Base-by-base conservation (phyloP, 2,888 invertebrate species). In the Eubasilissa splendida region DNA sequence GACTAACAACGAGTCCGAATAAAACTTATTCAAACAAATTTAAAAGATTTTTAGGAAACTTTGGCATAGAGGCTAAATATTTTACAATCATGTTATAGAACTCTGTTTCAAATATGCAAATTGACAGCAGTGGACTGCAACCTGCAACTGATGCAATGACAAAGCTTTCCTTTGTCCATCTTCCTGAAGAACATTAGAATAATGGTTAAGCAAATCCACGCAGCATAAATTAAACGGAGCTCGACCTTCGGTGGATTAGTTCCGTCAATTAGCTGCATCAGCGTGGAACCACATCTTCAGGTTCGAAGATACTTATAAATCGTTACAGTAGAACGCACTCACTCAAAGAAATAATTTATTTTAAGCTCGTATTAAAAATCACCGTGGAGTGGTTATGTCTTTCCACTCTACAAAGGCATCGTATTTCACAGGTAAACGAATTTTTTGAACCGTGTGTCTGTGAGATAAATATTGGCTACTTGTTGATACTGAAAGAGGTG, bases 201-300 rank as follows among this genome's bases (percentile, higher is more conserved):
- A 71, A 71, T 71, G 54, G 54, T 8, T 54, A 53, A 54, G 54
- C 54, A 54, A 71, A 71, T 71, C 33, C 71, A 71, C 71, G 71
- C 71, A 53, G n/a, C 22, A 54, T 71, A 53, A 71, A 11, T 71
- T 71, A 54, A 54, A 22, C 63, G 50, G 76, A 56, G 54, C 22
- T 75, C 76, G 80, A 80, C 80, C 80, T 80, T 80, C 80, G 33
- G 52, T 11, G 63, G 76, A 82, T 82, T 82, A 50, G 82, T 82
- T 82, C 77, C 82, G 66, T 53, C 76, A 79, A 79, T 82, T 82
- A 82, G 54, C 76, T 42, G 71, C 82, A 73, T 77, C 79, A 82
- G 70, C 60, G 79, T 77, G 71, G 71, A 71, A 71, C 54, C 71
- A 68, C 42, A 50, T 42, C 52, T 68, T 68, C 63, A 10, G 58